Evolutionary conservation across 2,888 invertebrate species (phyloP), one percentile per base, ranked within the genome.

Genomic region (Aproaerema taeniolella): DNA sequence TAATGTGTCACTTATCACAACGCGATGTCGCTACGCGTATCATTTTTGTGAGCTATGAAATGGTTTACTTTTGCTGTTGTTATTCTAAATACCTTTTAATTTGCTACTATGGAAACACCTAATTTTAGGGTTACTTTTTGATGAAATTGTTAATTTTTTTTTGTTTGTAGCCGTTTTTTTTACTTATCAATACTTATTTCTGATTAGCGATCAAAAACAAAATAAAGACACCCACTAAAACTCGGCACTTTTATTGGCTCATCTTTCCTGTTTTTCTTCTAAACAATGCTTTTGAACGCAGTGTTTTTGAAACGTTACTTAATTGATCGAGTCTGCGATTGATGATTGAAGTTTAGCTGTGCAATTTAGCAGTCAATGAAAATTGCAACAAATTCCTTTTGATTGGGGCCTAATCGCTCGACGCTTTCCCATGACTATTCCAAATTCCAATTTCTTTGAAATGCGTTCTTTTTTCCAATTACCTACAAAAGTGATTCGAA

Each of bases 301-400:
- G n/a, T n/a, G n/a, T n/a, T n/a, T n/a, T n/a, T n/a, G n/a, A 45
- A 46, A 54, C 67, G 72, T 26, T 35, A 24, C 36, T 35, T 39
- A 46, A 46, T 50, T 49, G 43, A 50, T 44, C 46, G 49, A 45
- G 43, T 41, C 39, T 39, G 49, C 58, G 32, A 76, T 76, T 76
- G 77, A 77, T 76, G 76, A 68, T 64, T 70, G 68, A 67, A 64
- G 61, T 58, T 64, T 59, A 6, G 60, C 53, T 42, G 54, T 55
- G 66, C 72, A 86, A 86, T 86, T 86, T 86, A 53, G 67, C 83
- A 83, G 85, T 85, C 85, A 85, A 74, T 83, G 82, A 49, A 81
- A 80, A 86, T 85, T 83, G 82, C 83, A 68, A 73, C 68, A 65
- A 72, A 76, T 65, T 55, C 67, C 55, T 59, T 61, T 64, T 76